Evolutionary conservation across 2,888 invertebrate genomes (phyloP).

Genomic region (Sphaerophoria rueppellii): DNA sequence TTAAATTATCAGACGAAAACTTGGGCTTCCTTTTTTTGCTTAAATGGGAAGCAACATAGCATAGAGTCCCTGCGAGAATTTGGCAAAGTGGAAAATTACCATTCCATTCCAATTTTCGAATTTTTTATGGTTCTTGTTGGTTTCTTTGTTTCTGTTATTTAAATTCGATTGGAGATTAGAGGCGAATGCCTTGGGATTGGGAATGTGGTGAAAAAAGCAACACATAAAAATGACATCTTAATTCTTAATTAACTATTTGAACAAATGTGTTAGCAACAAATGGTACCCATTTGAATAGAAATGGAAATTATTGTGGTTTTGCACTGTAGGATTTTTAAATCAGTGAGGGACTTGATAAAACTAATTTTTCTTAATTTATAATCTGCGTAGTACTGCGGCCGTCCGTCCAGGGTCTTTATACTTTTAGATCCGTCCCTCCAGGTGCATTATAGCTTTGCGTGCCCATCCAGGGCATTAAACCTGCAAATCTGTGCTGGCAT

Average conservation of each 20-base stretch:
- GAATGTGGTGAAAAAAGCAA: background rate
- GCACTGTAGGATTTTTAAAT: too few species aligned
- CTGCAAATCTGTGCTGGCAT: too few species aligned
- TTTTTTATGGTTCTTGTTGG: conserved; percentile 54
- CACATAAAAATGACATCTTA: conserved; percentile 51
- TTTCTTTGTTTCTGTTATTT: conserved; percentile 46
- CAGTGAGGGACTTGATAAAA: too few species aligned
- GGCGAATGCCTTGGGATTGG: background rate
- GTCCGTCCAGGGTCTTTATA: too few species aligned
- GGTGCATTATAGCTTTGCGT: too few species aligned
- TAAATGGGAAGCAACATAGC: background rate
- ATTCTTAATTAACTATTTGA: conserved; percentile 66
- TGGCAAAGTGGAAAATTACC: conserved; percentile 54
- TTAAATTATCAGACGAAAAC: conserved; percentile 67
- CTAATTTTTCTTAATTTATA: too few species aligned
- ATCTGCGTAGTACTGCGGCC: too few species aligned
- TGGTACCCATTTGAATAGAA: background rate
- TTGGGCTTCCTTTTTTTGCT: conserved; percentile 29
- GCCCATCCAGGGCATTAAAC: too few species aligned
- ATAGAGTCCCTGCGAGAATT: background rate
- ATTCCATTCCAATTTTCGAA: conserved; percentile 60
- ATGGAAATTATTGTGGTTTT: background rate
- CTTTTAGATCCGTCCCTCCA: too few species aligned
- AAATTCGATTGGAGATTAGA: conserved; percentile 25
- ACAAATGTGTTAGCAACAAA: conserved; percentile 48